A percentile compares a stretch with the other conserved stretches of the same genome.
phyloP scores from a whole-genome alignment of 2,888 invertebrate genomes.

The Villa cingulata region DNA sequence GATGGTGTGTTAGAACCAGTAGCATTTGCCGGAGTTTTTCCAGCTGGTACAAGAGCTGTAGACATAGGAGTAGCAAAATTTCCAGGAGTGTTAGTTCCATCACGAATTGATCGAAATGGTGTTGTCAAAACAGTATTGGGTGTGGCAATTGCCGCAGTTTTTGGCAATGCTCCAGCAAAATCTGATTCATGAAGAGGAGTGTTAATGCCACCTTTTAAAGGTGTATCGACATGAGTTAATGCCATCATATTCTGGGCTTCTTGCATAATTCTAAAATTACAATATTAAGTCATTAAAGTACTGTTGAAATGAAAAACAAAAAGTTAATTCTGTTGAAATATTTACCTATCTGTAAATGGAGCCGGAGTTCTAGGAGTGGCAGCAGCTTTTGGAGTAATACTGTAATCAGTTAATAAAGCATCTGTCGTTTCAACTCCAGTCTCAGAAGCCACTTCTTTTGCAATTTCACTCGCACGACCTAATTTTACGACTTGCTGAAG shows the following conservation, averaged over 20 bases:
- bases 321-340: slow-evolving; percentile 31
- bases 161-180: slow-evolving; percentile 72
- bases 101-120: slow-evolving; percentile 53
- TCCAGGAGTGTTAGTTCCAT: slow-evolving; percentile 47
- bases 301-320: too few relatives aligned
- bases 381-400: slow-evolving; percentile 55
- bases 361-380: slow-evolving; percentile 79
- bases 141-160: slow-evolving; percentile 55
- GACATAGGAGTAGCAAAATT: slow-evolving; percentile 44
- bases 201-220: slow-evolving; percentile 89
- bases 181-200: slow-evolving; percentile 84
- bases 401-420: slow-evolving; percentile 82
- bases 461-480: slow-evolving; percentile 80
- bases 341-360: slow-evolving; percentile 61
- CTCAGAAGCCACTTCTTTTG: slow-evolving; percentile 74
- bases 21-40: slow-evolving; percentile 18
- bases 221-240: slow-evolving; percentile 92
- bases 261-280: slow-evolving; percentile 51
- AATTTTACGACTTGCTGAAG: slow-evolving; percentile 84
- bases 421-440: slow-evolving; percentile 66
- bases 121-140: slow-evolving; percentile 86
- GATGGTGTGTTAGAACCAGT: slow-evolving; percentile 45
- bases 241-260: slow-evolving; percentile 99
- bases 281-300: background rate
- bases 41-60: slow-evolving; percentile 36